Base-by-base conservation (phyloP, 2,797 vertebrate genomes). In the Meriones psammophilus region DNA sequence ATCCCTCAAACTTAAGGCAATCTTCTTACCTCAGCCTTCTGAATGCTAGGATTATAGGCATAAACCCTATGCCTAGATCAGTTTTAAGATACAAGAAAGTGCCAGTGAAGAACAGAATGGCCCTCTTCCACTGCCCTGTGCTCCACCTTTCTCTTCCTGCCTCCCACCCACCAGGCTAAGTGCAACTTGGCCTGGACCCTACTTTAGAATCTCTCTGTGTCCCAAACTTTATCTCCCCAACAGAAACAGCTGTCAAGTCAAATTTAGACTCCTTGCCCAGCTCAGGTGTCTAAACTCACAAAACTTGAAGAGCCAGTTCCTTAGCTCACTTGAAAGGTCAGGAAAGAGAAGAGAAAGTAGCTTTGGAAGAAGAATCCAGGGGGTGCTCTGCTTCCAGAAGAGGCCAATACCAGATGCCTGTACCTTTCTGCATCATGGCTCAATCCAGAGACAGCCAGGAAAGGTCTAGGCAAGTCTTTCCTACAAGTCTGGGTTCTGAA, bases 221-320 rank as follows among this genome's bases (percentile, higher is more conserved):
- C 15, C 54, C 12, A 3, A 0, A 24, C 28, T 46, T n/a, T 46
- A 28, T 33, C 76, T 84, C 28, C 84, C 42, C 85, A 20, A 4
- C 50, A 62, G 20, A 71, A 84, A 69, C 56, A 13, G n/a, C 69
- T 42, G 39, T 80, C 58, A 96, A 94, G 92, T 91, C 89, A 87
- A 56, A 58, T 83, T 50, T 39, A 94, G 96, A 88, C 60, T 64
- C 58, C 77, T 79, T 36, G n/a, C 13, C 1, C 33, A n/a, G 58
- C 69, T 22, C 36, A 87, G 50, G 3, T 54, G 2, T 64, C 78
- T 62, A 68, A 39, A 39, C 60, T 77, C 17, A 17, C 62, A 24
- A 68, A 93, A 93, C 95, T 42, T 1, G 97, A 80, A 73, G 68
- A 95, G 73, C 95, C n/a, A 3, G 94, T 94, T 96, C 58, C 54